Percentiles rank a stretch among this genome's conserved stretches.
Conservation (phyloP, 2,113 vertebrate species). For the Paracanthobrama guichenoti region DNA sequence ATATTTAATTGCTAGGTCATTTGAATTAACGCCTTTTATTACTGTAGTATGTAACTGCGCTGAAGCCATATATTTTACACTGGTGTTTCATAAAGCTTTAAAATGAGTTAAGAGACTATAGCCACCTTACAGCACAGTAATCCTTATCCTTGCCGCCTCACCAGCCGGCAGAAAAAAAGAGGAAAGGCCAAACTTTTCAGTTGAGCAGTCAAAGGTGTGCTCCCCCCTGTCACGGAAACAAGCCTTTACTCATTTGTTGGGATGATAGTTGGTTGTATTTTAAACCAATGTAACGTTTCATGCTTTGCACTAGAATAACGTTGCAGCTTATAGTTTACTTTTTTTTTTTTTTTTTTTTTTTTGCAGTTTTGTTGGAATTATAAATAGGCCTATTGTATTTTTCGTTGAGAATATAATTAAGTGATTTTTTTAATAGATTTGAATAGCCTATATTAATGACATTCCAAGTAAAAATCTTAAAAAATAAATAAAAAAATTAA, state of each 20-base stretch:
- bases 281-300: constrained; percentile 29
- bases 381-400: background rate
- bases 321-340: background rate
- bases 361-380: background rate
- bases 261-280: constrained; percentile 25
- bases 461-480: background rate
- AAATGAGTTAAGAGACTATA: constrained; percentile 10
- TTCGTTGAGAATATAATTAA: background rate
- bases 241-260: background rate
- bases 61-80: too few species aligned
- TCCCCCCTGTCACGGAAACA: constrained; percentile 34
- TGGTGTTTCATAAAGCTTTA: background rate
- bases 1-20: background rate
- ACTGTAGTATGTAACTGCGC: background rate
- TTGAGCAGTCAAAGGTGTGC: constrained; percentile 53
- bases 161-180: constrained; percentile 7
- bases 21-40: background rate
- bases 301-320: background rate
- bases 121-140: background rate
- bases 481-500: too few species aligned
- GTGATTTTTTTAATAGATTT: background rate
- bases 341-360: too few species aligned
- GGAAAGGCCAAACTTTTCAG: constrained; percentile 46
- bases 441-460: background rate
- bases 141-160: background rate